Evolutionary conservation across 1,140 invertebrate species (phyloP), one percentile per base, ranked within the genome.

Genomic region (Tetranychus urticae): DNA sequence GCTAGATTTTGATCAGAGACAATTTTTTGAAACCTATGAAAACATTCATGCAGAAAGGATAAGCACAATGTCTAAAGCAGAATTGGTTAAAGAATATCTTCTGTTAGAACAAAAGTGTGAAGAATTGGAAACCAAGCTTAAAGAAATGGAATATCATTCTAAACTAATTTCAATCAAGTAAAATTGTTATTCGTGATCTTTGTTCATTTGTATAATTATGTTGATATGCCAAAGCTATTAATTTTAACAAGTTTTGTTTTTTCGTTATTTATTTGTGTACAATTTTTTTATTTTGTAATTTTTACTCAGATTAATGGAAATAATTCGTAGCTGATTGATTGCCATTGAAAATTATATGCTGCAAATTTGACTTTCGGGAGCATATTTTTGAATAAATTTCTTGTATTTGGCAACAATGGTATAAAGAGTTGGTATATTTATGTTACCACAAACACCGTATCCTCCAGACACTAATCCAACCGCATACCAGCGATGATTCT

Each of bases 11-110:
- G 74, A 92, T 14, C 85, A 85, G 34, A 86, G 88, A 71, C 87
- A 94, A 69, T 94, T 94, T 70, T 83, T 83, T n/a, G 84, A 82
- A 69, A 84, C 86, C 0, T 94, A 94, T 70, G 84, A 91, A 68
- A 83, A 85, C 68, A 78, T 89, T 6, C 84, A 88, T 62, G 80
- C 83, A 14, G 89, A 93, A 73, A 74, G 86, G 48, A 73, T 94
- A 45, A 79, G 81, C 62, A 78, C 75, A 12, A 82, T 93, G 79
- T 78, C 78, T 2, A 92, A 92, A 73, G 77, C 79, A 61, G 82
- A 92, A 70, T 73, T 96, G 12, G 83, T 93, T 60, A 78, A 86
- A 69, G 87, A 91, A 71, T 89, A 87, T 70, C 74, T 91, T 1
- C 75, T 82, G 61, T 76, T 93, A 36, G 88, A 93, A 73, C 81